Base-by-base conservation (phyloP, 2,888 invertebrate genomes). In the Hyalella azteca region DNA sequence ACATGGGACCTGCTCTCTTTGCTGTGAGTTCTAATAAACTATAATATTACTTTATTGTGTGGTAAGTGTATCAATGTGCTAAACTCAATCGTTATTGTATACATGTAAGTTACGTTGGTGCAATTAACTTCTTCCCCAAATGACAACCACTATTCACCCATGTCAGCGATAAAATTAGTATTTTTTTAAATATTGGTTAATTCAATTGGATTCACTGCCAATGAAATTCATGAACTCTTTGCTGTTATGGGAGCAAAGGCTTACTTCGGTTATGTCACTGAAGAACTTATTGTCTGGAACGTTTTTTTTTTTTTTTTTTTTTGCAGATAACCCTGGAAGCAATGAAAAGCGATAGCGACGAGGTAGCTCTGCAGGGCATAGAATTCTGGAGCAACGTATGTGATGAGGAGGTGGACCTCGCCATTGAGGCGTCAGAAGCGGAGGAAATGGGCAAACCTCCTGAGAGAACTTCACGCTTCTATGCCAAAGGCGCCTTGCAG, bases 341-440 rank as follows among this genome's bases (percentile, higher is more conserved):
- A 13, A 99, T 99, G 97, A 97, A 96, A 88, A 95, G 95, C 26
- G 96, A 96, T 85, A 92, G 94, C 85, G 97, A 98, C 89, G 97
- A 98, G 86, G 94, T 99, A 78, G 94, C 97, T 26, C 91, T 98
- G 80, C 98, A 98, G 90, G 99, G 99, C 85, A 98, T 99, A 88
- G 99, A 99, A 89, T 99, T 99, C 90, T 99, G 99, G 99, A 98
- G 98, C 4, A 98, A 97, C 86, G 98, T 99, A 0, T 97, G 98
- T 87, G 99, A 99, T 89, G 99, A 98, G 89, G 99, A 99, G 89
- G 96, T 98, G 48, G 98, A 98, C 89, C 90, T 98, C 85, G 92
- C 94, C 1, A 94, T 97, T 88, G 97, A 98, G 89, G 95, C 95
- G 86, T 93, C 94, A 66, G 98, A 98, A 89, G 98, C 98, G 15